Conservation (phyloP, 2,888 invertebrate genomes). For the Ennomos fuscantarius region DNA sequence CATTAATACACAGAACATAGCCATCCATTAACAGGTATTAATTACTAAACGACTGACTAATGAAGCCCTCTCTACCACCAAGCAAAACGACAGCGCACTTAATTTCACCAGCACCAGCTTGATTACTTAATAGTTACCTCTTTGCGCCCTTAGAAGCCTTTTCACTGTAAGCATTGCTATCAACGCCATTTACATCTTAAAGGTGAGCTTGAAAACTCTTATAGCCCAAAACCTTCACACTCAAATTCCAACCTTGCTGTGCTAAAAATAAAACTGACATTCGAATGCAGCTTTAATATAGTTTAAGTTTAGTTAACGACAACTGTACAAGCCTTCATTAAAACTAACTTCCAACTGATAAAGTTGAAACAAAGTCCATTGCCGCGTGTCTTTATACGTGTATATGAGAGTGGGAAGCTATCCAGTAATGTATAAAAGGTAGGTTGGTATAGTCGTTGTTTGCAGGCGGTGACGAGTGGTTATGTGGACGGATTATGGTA, state of each 20-base stretch:
- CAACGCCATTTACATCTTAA: conserved; percentile 41
- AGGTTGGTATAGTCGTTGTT: conserved; percentile 46
- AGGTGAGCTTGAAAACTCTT: conserved; percentile 36
- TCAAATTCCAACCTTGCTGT: conserved; percentile 35
- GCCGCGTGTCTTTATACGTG: conserved; percentile 53
- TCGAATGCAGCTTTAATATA: conserved; percentile 29
- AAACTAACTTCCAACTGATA: conserved; percentile 60
- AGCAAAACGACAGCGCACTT: conserved; percentile 6
- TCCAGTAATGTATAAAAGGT: conserved; percentile 46
- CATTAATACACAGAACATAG: no score
- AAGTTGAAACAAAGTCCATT: conserved; percentile 65
- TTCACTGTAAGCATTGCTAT: conserved; percentile 35
- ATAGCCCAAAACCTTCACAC: conserved; percentile 40
- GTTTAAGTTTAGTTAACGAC: conserved; percentile 43
- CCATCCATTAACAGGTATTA: background rate
- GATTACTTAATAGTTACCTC: conserved; percentile 33
- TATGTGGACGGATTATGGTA: conserved; percentile 32
- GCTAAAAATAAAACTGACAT: conserved; percentile 34
- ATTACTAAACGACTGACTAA: background rate
- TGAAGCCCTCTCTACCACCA: conserved; percentile 3
- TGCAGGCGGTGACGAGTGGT: conserved; percentile 34
- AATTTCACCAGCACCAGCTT: conserved; percentile 22
- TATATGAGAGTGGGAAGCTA: conserved; percentile 38
- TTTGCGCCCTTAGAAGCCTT: conserved; percentile 37
- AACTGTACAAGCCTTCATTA: conserved; percentile 56